Conservation (phyloP, 2,888 invertebrate species). For the Hylaea fasciaria region DNA sequence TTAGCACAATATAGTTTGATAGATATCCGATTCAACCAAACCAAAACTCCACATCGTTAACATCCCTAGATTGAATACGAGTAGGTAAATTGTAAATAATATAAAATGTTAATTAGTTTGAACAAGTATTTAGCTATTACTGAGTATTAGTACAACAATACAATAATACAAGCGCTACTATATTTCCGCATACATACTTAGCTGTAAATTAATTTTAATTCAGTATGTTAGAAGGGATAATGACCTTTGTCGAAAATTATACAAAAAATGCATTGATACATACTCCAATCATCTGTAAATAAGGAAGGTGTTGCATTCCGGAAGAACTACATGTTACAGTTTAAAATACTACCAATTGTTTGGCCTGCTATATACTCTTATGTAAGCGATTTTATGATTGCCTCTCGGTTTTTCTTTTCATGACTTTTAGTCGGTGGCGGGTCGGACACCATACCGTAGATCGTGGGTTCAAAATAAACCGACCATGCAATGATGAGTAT, state of each 20-base stretch:
- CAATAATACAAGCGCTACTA: no score
- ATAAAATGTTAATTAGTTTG: no score
- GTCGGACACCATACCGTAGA: no score
- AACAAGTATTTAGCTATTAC: no score
- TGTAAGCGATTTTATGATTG: background rate
- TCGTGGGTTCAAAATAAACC: no score
- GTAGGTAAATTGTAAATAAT: no score
- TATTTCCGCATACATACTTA: background rate
- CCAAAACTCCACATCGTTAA: no score
- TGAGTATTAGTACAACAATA: no score
- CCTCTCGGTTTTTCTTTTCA: background rate
- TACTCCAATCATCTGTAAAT: slow-evolving; percentile 25
- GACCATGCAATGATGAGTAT: no score
- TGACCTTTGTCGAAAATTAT: slow-evolving; percentile 23
- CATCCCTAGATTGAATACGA: no score
- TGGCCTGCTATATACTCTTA: slow-evolving; percentile 6
- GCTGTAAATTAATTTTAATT: background rate
- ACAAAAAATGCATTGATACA: slow-evolving; percentile 27
- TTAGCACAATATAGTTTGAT: no score
- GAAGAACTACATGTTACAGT: slow-evolving; percentile 17
- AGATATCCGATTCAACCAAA: no score
- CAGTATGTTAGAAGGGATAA: background rate
- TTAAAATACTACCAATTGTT: slow-evolving; percentile 9
- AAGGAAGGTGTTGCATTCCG: slow-evolving; percentile 33
- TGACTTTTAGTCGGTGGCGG: background rate